Conservation (phyloP, 2,113 vertebrate genomes). For the Rhinoderma darwinii region DNA sequence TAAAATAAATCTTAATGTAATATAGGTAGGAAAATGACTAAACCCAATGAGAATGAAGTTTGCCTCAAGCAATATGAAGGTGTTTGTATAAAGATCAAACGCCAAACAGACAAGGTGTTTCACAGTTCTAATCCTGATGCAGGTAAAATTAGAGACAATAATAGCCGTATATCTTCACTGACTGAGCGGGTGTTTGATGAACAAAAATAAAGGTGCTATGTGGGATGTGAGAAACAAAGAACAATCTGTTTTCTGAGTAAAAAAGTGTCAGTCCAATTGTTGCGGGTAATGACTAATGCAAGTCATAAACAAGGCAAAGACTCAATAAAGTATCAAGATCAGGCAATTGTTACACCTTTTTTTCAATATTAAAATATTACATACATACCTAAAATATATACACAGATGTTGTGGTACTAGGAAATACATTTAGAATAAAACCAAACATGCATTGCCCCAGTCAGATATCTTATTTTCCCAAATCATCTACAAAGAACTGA, state of each 20-base stretch:
- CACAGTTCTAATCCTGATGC: not conserved
- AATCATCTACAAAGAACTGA: too few relatives aligned
- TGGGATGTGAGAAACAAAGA: slow-evolving; percentile 41
- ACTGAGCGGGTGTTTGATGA: slow-evolving; percentile 27
- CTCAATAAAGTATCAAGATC: not conserved
- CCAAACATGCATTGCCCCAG: too few relatives aligned
- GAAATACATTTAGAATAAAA: too few relatives aligned
- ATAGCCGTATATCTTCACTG: not conserved
- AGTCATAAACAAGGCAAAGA: not conserved
- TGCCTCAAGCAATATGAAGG: not conserved
- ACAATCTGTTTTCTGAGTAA: slow-evolving; percentile 38
- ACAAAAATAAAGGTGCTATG: slow-evolving; percentile 15
- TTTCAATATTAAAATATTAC: too few relatives aligned
- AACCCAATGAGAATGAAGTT: not conserved
- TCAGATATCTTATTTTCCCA: too few relatives aligned
- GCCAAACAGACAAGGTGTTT: slow-evolving; percentile 20
- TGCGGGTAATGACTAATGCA: not conserved
- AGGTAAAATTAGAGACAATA: not conserved
- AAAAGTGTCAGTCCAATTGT: slow-evolving; percentile 3
- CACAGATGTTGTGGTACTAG: too few relatives aligned
- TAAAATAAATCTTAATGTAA: too few relatives aligned
- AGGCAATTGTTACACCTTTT: too few relatives aligned
- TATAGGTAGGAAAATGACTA: not conserved
- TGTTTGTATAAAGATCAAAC: slow-evolving; percentile 7
- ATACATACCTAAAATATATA: too few relatives aligned